Conservation (phyloP, 1,140 invertebrate species). For the Lysiphlebus fabarum region DNA sequence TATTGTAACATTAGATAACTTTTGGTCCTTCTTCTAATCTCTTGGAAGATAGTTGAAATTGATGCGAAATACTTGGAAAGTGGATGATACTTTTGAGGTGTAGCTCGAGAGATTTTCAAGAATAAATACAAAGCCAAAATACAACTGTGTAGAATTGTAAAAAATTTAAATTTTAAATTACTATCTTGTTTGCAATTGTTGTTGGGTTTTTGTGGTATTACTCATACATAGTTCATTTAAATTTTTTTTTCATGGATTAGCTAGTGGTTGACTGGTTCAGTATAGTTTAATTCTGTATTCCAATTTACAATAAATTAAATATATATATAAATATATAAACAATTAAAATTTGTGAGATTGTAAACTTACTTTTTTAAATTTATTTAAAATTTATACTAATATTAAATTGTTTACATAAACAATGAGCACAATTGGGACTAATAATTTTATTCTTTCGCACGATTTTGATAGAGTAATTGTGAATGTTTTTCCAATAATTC, state of each 20-base stretch:
- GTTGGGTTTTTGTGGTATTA: neutral
- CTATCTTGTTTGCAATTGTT: neutral
- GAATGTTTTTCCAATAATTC: too few relatives aligned
- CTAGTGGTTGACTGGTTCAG: neutral
- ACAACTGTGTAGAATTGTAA: neutral
- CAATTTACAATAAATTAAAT: too few relatives aligned
- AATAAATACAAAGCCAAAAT: slow-evolving; percentile 1
- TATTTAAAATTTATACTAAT: too few relatives aligned
- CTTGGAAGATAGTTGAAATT: slow-evolving; percentile 10
- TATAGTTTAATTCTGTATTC: slow-evolving; percentile 8
- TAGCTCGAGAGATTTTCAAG: slow-evolving; percentile 2
- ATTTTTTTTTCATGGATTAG: slow-evolving; percentile 6
- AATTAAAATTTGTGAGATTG: too few relatives aligned
- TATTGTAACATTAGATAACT: neutral
- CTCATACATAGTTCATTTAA: slow-evolving; percentile 5
- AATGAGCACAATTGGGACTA: too few relatives aligned
- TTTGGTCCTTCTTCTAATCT: slow-evolving; percentile 1
- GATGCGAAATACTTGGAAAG: neutral
- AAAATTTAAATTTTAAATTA: slow-evolving; percentile 14
- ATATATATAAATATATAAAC: too few relatives aligned
- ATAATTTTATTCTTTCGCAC: too few relatives aligned
- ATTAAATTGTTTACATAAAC: too few relatives aligned
- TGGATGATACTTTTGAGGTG: neutral
- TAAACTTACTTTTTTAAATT: too few relatives aligned
- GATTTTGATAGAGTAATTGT: too few relatives aligned